Percentiles rank a stretch among this genome's conserved stretches.
Conservation (phyloP, 2,797 vertebrate species). For the Trachops cirrhosus region DNA sequence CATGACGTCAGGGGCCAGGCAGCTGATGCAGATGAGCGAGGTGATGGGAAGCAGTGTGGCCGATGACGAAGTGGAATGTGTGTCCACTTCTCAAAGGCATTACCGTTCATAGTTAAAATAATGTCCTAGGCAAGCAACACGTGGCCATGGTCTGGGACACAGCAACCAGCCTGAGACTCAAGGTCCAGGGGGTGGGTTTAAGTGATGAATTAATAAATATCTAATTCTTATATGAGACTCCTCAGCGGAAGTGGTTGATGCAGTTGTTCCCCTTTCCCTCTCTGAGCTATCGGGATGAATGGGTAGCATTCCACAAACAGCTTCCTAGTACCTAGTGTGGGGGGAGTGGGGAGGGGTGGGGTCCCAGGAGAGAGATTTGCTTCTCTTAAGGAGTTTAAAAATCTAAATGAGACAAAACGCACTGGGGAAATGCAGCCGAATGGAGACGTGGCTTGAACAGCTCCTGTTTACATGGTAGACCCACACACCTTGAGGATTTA, state of each 20-base stretch:
- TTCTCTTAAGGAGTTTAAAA: constrained; percentile 5
- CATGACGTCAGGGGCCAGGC: background rate
- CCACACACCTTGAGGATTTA: background rate
- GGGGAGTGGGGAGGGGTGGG: rapidly evolving
- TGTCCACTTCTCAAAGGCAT: background rate
- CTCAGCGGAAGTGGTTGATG: background rate
- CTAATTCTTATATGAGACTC: background rate
- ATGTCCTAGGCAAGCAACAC: background rate
- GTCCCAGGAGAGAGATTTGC: background rate
- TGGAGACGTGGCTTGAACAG: background rate
- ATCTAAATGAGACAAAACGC: background rate
- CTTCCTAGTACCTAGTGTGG: background rate
- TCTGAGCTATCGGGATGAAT: background rate
- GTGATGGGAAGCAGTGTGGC: background rate
- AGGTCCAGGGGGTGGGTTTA: background rate
- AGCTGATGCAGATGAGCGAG: background rate
- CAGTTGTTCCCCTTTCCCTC: background rate
- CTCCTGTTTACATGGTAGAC: background rate
- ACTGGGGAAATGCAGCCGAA: background rate
- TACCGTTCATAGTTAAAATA: background rate
- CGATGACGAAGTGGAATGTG: background rate
- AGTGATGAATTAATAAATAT: background rate
- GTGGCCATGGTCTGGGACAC: background rate
- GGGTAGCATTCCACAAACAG: background rate
- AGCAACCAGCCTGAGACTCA: background rate